Evolutionary conservation across 2,888 invertebrate genomes (phyloP).

Genomic region (Ornithoptera priamus): DNA sequence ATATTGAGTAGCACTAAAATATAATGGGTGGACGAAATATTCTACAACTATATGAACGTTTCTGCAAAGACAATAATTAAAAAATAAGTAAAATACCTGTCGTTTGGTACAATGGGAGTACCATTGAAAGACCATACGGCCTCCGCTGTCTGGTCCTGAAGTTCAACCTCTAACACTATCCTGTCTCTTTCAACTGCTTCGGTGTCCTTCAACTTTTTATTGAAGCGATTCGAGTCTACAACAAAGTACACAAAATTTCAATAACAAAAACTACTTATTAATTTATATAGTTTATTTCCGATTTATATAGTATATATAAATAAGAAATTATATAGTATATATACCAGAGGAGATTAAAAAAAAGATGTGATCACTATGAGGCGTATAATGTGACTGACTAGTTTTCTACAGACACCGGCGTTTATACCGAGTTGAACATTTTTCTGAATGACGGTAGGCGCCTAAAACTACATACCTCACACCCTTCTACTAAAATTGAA

Average conservation of each 20-base stretch:
- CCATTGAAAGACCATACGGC: constrained; percentile 98
- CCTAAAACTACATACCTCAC: too few relatives aligned
- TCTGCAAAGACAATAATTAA: not conserved
- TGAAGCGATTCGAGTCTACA: constrained; percentile 97
- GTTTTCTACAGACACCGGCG: too few relatives aligned
- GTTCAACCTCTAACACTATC: constrained; percentile 93
- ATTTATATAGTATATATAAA: too few relatives aligned
- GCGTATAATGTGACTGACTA: too few relatives aligned
- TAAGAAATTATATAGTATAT: too few relatives aligned
- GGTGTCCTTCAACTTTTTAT: constrained; percentile 97
- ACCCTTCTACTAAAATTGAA: too few relatives aligned
- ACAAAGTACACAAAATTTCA: constrained; percentile 25
- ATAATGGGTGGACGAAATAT: not conserved
- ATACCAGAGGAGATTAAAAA: too few relatives aligned
- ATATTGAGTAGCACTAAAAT: constrained; percentile 1
- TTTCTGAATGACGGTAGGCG: too few relatives aligned
- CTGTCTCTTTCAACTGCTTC: constrained; percentile 95
- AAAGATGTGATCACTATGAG: too few relatives aligned
- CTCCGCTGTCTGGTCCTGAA: constrained; percentile 97
- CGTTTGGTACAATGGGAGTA: constrained; percentile 88
- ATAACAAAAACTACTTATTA: not conserved
- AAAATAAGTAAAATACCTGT: constrained; percentile 60
- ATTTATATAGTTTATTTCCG: too few relatives aligned
- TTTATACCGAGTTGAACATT: too few relatives aligned
- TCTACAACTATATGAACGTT: too few relatives aligned